phyloP scores from a whole-genome alignment of 53 echinoderm and acorn worm genomes.

The Hippasteria phrygiana region DNA sequence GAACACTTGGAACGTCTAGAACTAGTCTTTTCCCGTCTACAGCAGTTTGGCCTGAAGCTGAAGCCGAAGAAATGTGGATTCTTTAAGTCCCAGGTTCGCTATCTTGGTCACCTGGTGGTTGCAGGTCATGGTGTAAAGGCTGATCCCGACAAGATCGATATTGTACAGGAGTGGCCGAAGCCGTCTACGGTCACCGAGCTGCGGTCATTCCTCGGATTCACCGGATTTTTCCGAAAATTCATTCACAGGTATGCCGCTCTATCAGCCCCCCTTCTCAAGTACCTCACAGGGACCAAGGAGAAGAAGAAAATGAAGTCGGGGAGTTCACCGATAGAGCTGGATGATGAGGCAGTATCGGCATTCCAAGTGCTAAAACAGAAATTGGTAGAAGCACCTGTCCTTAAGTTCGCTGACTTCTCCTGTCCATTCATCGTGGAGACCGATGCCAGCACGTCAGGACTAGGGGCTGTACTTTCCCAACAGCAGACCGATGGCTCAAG shows the following conservation, averaged over 20 bases:
- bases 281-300: no score
- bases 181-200: constrained; percentile 19
- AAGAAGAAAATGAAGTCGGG: no score
- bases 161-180: not conserved
- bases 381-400: constrained; percentile 35
- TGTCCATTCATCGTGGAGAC: constrained; percentile 64
- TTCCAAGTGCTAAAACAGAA: no score
- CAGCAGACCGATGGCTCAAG: no score
- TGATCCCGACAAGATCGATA: constrained; percentile 20
- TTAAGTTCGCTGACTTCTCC: constrained; percentile 63
- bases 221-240: constrained; percentile 27
- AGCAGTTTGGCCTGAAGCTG: constrained; percentile 26
- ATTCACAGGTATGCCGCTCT: not conserved
- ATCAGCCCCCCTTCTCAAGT: not conserved
- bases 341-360: no score
- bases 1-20: constrained; percentile 3
- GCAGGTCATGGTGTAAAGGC: constrained; percentile 4
- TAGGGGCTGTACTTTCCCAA: not conserved
- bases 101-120: constrained; percentile 26
- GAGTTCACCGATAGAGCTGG: no score
- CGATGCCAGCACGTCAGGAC: constrained; percentile 53
- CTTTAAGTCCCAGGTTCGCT: constrained; percentile 25
- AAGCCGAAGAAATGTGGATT: constrained; percentile 27
- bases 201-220: constrained; percentile 22
- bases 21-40: constrained; percentile 2